phyloP scores from a whole-genome alignment of 1,140 invertebrate genomes.

The Scylla paramamosain region DNA sequence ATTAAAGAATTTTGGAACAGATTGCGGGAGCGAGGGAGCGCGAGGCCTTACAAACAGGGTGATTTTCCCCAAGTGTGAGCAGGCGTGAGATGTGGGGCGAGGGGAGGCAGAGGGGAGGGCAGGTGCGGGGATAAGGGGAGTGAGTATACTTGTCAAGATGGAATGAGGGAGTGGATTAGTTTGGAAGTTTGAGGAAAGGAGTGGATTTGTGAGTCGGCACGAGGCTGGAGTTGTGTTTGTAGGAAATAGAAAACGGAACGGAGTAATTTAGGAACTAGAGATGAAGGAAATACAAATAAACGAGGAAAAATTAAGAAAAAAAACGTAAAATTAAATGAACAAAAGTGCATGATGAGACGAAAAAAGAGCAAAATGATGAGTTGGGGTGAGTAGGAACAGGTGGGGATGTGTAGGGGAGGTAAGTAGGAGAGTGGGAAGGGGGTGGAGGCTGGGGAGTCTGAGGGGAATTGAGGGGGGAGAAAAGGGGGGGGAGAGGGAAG shows the following conservation, averaged over 20 bases:
- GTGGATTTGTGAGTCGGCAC: not conserved
- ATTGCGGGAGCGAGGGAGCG: slow-evolving; percentile 30
- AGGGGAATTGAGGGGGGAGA: not conserved
- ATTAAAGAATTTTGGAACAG: slow-evolving; percentile 59
- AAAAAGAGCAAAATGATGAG: not conserved
- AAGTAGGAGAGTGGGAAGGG: not conserved
- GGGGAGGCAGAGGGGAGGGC: not conserved
- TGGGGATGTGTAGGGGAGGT: not conserved
- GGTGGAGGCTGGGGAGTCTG: not conserved
- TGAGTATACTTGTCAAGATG: not conserved
- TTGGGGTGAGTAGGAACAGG: not conserved
- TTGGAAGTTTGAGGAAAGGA: not conserved
- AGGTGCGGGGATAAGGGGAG: not conserved
- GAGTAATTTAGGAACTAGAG: not conserved
- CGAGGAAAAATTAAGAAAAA: not conserved
- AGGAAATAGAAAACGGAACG: not conserved
- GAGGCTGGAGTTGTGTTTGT: not conserved
- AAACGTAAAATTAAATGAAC: not conserved
- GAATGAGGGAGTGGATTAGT: not conserved
- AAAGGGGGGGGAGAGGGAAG: not conserved
- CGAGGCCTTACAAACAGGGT: slow-evolving; percentile 51
- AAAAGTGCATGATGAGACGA: not conserved
- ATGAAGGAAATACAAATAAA: not conserved
- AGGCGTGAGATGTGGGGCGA: slow-evolving; percentile 38
- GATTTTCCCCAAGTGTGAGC: slow-evolving; percentile 53